Conservation (phyloP, 2,888 invertebrate genomes). For the Pheosia tremula region DNA sequence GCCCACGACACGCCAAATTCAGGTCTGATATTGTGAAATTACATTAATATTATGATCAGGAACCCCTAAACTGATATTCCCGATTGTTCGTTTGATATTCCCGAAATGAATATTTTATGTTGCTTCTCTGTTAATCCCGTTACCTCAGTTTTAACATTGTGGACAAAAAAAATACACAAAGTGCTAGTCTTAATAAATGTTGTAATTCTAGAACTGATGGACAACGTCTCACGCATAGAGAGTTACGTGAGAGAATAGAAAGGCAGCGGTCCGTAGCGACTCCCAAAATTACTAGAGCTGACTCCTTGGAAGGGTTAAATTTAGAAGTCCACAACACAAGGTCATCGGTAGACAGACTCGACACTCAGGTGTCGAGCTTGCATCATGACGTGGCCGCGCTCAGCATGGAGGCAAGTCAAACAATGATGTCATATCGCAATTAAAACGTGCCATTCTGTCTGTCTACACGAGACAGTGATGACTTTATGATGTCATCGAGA, state of each 20-base stretch:
- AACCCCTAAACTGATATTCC: constrained; percentile 13
- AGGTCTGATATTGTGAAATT: constrained; percentile 48
- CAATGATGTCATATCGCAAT: constrained; percentile 30
- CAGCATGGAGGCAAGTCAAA: constrained; percentile 88
- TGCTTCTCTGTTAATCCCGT: background rate
- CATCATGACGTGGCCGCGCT: constrained; percentile 94
- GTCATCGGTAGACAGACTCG: constrained; percentile 88
- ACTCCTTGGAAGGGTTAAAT: constrained; percentile 86
- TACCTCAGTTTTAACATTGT: too few relatives aligned
- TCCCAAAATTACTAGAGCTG: constrained; percentile 80
- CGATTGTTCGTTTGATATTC: constrained; percentile 13
- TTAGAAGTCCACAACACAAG: constrained; percentile 81
- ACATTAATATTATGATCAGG: constrained; percentile 9
- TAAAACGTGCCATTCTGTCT: background rate
- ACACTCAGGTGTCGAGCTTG: constrained; percentile 91
- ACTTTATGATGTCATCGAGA: constrained; percentile 40
- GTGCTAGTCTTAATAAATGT: too few relatives aligned
- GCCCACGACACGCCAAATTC: constrained; percentile 88
- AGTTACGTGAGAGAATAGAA: constrained; percentile 87
- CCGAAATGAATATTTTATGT: constrained; percentile 31
- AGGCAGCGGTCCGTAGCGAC: constrained; percentile 86
- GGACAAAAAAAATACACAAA: too few relatives aligned
- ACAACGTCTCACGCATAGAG: constrained; percentile 72
- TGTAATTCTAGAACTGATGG: constrained; percentile 60
- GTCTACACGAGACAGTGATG: constrained; percentile 19